These are phyloP conservation scores for Eristalis tenax DNA, from an alignment of 2,888 invertebrate genomes.

Conservation along the genomic window DNA sequence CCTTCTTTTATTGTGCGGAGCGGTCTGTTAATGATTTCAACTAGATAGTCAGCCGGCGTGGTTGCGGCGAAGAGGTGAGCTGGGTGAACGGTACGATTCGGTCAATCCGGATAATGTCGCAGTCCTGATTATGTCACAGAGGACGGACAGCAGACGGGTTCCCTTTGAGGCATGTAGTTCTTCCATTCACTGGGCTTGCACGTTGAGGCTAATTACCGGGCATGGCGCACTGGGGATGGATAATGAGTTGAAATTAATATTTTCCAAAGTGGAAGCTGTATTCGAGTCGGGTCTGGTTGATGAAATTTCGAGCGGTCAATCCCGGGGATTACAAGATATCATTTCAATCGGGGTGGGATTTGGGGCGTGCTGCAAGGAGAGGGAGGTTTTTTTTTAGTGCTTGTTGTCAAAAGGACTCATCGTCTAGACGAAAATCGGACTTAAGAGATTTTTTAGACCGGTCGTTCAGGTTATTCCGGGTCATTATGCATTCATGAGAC, in stretches of 20 bases:
- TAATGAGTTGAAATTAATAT: not conserved
- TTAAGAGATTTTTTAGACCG: no score
- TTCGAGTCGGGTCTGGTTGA: not conserved
- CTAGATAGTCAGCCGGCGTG: conserved; percentile 32
- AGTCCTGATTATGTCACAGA: conserved; percentile 50
- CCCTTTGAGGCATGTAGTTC: not conserved
- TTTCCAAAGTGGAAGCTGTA: not conserved
- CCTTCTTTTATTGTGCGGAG: conserved; percentile 60
- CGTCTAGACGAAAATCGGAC: not conserved
- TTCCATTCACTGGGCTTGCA: not conserved
- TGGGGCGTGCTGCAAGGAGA: not conserved
- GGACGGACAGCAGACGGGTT: not conserved
- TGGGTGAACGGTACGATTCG: conserved; percentile 21
- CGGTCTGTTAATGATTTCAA: conserved; percentile 61
- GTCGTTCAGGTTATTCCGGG: no score
- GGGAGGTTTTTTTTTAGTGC: not conserved
- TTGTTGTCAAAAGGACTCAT: not conserved
- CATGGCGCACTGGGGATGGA: not conserved
- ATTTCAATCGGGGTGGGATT: not conserved
- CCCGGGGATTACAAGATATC: not conserved
- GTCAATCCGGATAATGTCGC: conserved; percentile 47
- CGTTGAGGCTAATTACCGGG: not conserved
- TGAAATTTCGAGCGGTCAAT: not conserved
- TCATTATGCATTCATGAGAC: no score
- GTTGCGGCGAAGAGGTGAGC: conserved; percentile 26